phyloP scores from a whole-genome alignment of 1,140 invertebrate genomes.

The Alviniconcha marisindica region DNA sequence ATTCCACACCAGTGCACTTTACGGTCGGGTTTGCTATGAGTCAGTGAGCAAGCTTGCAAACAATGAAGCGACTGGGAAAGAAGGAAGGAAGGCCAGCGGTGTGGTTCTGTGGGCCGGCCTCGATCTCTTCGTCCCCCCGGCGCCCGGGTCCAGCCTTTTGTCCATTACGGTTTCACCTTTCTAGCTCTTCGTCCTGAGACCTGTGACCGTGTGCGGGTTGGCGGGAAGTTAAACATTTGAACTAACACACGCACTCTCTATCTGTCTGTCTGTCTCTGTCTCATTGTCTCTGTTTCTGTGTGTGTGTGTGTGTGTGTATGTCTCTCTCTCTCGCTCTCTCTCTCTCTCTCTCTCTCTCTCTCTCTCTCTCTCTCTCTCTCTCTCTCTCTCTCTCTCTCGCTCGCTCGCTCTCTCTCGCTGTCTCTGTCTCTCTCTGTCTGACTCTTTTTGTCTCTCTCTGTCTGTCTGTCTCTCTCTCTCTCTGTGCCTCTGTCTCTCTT shows the following conservation, averaged over 20 bases:
- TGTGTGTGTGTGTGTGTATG: no score
- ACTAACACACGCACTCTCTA: not conserved
- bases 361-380: not conserved
- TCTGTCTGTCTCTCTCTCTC: not conserved
- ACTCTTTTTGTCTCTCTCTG: not conserved
- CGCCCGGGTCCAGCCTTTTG: no score
- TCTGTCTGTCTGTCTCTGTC: not conserved
- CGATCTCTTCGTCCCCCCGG: no score
- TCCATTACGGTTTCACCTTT: not conserved
- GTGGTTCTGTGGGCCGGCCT: no score
- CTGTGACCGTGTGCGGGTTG: no score
- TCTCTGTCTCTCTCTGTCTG: not conserved
- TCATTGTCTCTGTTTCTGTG: slow-evolving; percentile 8
- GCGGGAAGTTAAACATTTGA: no score
- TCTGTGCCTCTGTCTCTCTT: not conserved
- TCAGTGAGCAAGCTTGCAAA: slow-evolving; percentile 17
- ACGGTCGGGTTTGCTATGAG: not conserved
- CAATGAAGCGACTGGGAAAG: slow-evolving; percentile 5
- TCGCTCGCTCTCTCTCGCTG: not conserved
- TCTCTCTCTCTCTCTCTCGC: not conserved
- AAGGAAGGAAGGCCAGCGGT: no score
- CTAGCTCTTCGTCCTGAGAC: not conserved
- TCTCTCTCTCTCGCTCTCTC: not conserved
- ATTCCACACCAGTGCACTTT: not conserved
- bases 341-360: slow-evolving; percentile 27